Evolutionary conservation across 2,797 vertebrate species (phyloP).

Genomic region (Tapirus indicus): DNA sequence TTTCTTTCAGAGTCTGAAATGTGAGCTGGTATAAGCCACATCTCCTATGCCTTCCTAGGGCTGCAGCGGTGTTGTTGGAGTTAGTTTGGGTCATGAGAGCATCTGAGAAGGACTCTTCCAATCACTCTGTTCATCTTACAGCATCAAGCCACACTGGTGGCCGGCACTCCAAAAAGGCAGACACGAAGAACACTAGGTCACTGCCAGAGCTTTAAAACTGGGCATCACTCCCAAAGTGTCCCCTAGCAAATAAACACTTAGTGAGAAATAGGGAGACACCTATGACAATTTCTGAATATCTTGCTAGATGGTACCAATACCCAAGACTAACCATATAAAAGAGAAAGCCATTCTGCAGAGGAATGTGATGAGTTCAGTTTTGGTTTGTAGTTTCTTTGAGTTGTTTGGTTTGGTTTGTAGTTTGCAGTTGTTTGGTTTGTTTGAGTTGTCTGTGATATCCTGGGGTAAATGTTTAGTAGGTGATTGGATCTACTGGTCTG

Average conservation of each 20-base stretch:
- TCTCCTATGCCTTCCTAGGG: neutral
- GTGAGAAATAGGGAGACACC: neutral
- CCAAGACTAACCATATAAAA: neutral
- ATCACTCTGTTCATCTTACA: neutral
- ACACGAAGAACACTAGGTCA: neutral
- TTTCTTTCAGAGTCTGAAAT: neutral
- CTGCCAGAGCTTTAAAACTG: neutral
- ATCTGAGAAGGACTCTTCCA: neutral
- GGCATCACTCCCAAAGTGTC: neutral
- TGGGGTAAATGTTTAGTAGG: neutral
- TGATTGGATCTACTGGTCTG: neutral
- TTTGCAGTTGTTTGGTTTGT: no score
- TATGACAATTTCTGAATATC: neutral
- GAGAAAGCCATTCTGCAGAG: neutral
- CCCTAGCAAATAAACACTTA: neutral
- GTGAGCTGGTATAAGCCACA: neutral
- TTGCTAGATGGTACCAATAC: neutral
- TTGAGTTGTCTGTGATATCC: neutral
- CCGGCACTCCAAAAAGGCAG: neutral
- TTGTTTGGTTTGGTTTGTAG: no score
- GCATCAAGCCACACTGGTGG: neutral
- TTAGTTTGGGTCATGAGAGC: neutral
- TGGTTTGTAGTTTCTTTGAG: neutral
- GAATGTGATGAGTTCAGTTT: neutral
- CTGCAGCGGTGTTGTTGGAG: neutral